A percentile compares a stretch with the other conserved stretches of the same genome.
These are phyloP conservation scores for Daktulosphaira vitifoliae DNA, from an alignment of 1,140 invertebrate species.

Conservation along the genomic window DNA sequence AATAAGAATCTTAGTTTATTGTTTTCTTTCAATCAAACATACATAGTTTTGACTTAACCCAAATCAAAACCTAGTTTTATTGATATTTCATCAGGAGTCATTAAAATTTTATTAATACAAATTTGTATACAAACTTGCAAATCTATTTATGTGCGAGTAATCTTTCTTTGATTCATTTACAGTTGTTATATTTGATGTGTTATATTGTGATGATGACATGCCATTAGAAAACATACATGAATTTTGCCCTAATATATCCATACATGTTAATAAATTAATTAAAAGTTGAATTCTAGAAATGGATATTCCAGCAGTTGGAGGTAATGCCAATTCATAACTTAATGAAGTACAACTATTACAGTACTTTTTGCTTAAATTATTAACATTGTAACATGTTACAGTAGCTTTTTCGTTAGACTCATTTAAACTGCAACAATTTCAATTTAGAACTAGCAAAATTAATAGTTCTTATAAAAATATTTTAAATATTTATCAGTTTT, in stretches of 20 bases:
- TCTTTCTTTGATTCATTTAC: slow-evolving; percentile 11
- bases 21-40: too few species aligned
- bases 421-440: slow-evolving; percentile 10
- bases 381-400: slow-evolving; percentile 38
- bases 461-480: too few species aligned
- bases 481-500: too few species aligned
- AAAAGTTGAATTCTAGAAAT: slow-evolving; percentile 77
- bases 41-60: too few species aligned
- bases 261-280: slow-evolving; percentile 75
- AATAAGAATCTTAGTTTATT: too few species aligned
- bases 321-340: slow-evolving; percentile 66
- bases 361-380: slow-evolving; percentile 10
- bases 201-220: slow-evolving; percentile 4
- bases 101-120: too few species aligned
- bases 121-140: slow-evolving; percentile 11
- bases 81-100: too few species aligned
- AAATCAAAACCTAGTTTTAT: too few species aligned
- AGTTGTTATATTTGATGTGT: neutral
- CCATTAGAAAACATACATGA: slow-evolving; percentile 11
- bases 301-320: slow-evolving; percentile 57
- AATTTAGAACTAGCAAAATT: neutral
- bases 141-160: slow-evolving; percentile 9
- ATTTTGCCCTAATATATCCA: slow-evolving; percentile 79
- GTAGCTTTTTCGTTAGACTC: slow-evolving; percentile 21
- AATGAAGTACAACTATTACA: slow-evolving; percentile 11